These are phyloP conservation scores for Uloborus plumipes DNA, from an alignment of 2,888 invertebrate genomes.

Conservation along the genomic window DNA sequence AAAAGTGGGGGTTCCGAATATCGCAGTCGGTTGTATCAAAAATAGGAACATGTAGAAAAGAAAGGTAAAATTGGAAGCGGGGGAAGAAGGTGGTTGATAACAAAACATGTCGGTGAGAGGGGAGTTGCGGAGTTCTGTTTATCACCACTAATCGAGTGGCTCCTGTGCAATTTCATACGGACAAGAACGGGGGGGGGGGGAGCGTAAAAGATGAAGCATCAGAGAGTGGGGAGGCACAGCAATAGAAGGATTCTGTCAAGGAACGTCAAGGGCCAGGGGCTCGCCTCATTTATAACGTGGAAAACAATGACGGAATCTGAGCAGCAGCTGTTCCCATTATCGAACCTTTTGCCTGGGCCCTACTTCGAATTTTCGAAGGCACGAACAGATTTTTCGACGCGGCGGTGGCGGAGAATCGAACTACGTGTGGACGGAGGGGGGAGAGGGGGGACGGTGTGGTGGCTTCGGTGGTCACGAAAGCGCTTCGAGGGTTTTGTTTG, in stretches of 20 bases:
- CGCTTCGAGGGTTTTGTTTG: slow-evolving; percentile 28
- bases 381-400: slow-evolving; percentile 50
- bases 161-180: slow-evolving; percentile 49
- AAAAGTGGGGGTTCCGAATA: not conserved
- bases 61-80: slow-evolving; percentile 28
- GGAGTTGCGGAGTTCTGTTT: slow-evolving; percentile 44
- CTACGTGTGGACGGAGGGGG: not conserved
- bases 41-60: slow-evolving; percentile 43
- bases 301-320: slow-evolving; percentile 61
- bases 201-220: slow-evolving; percentile 18
- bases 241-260: slow-evolving; percentile 61
- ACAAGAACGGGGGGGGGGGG: slow-evolving; percentile 3
- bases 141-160: slow-evolving; percentile 63
- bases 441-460: slow-evolving; percentile 5
- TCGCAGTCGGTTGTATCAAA: slow-evolving; percentile 33
- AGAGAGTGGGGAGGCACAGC: slow-evolving; percentile 4
- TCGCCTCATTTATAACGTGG: slow-evolving; percentile 61
- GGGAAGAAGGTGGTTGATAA: slow-evolving; percentile 12
- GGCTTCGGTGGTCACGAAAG: slow-evolving; percentile 57
- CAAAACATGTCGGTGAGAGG: slow-evolving; percentile 24
- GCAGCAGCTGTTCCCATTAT: slow-evolving; percentile 63
- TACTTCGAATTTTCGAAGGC: slow-evolving; percentile 42
- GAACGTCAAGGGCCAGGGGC: slow-evolving; percentile 58
- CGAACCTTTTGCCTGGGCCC: slow-evolving; percentile 45
- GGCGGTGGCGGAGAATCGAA: slow-evolving; percentile 7